These are phyloP conservation scores for Monodelphis domestica DNA, from an alignment of 2,797 vertebrate genomes.

Conservation along the genomic window DNA sequence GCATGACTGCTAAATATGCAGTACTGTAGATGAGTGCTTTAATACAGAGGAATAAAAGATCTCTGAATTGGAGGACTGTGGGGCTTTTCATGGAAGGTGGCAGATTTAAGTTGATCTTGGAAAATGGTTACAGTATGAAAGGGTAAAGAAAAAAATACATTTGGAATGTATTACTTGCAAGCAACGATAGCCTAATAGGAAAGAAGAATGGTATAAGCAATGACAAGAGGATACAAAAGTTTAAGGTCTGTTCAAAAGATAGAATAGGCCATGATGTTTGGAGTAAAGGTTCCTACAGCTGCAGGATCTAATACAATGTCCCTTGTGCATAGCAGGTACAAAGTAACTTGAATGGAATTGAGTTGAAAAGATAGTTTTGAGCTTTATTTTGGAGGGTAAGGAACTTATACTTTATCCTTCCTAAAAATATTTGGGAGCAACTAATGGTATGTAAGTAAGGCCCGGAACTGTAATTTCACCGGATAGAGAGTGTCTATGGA, in stretches of 20 bases:
- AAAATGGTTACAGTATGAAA: constrained; percentile 51
- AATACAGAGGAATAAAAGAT: neutral
- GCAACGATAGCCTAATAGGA: neutral
- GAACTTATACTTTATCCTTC: neutral
- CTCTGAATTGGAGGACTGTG: neutral
- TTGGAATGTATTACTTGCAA: neutral
- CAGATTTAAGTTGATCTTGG: constrained; percentile 20
- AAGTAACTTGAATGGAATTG: neutral
- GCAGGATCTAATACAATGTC: neutral
- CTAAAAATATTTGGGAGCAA: neutral
- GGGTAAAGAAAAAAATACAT: constrained; percentile 56
- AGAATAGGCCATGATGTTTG: neutral
- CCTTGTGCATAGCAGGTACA: neutral
- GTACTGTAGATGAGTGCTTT: neutral
- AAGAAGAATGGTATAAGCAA: neutral
- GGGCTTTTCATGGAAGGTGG: constrained; percentile 43
- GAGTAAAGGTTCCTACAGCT: neutral
- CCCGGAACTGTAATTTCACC: neutral
- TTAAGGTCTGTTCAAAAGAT: neutral
- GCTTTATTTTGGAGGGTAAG: neutral
- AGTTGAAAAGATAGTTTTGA: neutral
- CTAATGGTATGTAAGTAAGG: neutral
- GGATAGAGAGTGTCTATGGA: neutral
- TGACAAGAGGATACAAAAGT: neutral
- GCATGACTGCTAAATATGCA: neutral